Evolutionary conservation across 2,797 vertebrate genomes (phyloP).

Genomic region (Enteromius viviparus): DNA sequence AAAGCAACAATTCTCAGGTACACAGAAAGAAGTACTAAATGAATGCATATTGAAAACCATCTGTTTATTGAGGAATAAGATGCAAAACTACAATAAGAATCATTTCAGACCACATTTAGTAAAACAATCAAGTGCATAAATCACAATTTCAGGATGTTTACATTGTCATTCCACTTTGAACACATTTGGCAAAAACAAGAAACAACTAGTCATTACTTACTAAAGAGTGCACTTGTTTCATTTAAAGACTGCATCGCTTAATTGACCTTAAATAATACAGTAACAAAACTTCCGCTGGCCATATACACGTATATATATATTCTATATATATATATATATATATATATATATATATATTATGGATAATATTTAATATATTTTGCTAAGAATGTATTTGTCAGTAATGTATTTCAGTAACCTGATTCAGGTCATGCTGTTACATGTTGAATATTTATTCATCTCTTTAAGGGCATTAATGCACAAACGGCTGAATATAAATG

Average conservation of each 20-base stretch:
- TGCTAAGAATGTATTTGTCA: not conserved
- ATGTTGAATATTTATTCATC: not conserved
- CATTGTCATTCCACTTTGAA: constrained; percentile 6
- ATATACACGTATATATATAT: too few relatives aligned
- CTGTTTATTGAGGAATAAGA: constrained; percentile 46
- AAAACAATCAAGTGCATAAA: constrained; percentile 20
- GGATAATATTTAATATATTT: not conserved
- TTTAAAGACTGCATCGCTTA: not conserved
- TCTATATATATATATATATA: not conserved
- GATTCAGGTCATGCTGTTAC: constrained; percentile 4
- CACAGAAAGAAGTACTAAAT: not conserved
- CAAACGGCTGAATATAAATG: not conserved
- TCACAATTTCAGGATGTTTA: constrained; percentile 21
- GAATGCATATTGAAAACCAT: not conserved
- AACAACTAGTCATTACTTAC: not conserved
- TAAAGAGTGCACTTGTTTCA: constrained; percentile 18
- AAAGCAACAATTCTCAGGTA: not conserved
- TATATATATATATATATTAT: too few relatives aligned
- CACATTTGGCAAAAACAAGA: not conserved
- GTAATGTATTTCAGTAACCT: constrained; percentile 14
- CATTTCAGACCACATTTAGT: not conserved
- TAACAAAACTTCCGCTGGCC: constrained; percentile 1
- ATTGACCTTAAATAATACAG: constrained; percentile 39
- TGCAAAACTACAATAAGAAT: constrained; percentile 26
- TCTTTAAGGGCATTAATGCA: not conserved